Evolutionary conservation across 30 jellyfish, hydroid and myxozoan species (phyloP), one percentile per base, ranked within the genome.

Genomic region (Pseudorhiza aurosa): DNA sequence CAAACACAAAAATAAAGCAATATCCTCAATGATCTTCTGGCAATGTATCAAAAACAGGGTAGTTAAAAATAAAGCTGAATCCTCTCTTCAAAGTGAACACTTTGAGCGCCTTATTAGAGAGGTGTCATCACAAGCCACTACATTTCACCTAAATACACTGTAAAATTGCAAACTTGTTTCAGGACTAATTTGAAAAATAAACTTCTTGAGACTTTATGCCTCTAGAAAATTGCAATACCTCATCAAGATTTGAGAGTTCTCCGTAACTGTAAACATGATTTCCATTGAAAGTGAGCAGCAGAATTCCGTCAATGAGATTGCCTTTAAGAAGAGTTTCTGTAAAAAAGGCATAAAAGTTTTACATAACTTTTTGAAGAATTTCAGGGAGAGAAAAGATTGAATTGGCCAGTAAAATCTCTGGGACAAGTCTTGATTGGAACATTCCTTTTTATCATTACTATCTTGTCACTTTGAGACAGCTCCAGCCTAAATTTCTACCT

Each of bases 231-330:
- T 47, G 21, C 31, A 8, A 45, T 67, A 70, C 83, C 83, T 70
- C 68, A 19, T 18, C 14, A 4, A 47, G 56, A 70, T 44, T 32
- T 44, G 83, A 43, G 15, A 70, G 10, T 44, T 70, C 58, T 24
- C 83, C 83, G 49, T 43, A 46, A 46, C 83, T 70, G 67, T 70
- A 70, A 29, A 51, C 70, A 70, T 70, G 83, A 8, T 29, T 53
- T 27, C 83, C 83, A 46, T 1, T 45, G 44, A 21, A 70, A 22
- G 83, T 70, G 15, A 70, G 40, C n/a, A 70, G 60, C 57, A 70
- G 15, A 30, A 70, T 53, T 26, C 83, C 83, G 29, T 70, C 83
- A 70, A 70, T 46, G 27, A 70, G 27, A 14, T 21, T 56, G 25
- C 25, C 83, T 28, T 7, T 70, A 12, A 70, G 35, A 2, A 70